phyloP scores from a whole-genome alignment of 2,797 vertebrate species.

The Coregonus suidteri region DNA sequence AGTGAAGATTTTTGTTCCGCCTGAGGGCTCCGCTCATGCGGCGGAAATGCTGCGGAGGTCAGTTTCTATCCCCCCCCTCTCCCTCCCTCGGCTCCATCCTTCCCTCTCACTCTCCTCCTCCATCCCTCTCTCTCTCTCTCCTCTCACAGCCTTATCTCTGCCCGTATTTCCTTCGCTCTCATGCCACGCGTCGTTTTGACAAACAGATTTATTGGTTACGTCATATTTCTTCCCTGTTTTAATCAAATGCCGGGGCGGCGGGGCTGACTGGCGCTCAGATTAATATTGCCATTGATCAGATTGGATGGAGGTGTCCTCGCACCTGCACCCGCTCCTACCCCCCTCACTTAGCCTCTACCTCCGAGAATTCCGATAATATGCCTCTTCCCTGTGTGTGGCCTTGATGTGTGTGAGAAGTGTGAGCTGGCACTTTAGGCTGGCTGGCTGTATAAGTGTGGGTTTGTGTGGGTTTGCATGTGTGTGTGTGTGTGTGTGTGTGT shows the following conservation, averaged over 20 bases:
- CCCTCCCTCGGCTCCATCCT: not conserved
- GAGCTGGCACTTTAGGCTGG: not conserved
- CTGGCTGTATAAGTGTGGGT: not conserved
- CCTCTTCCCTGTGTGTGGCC: constrained; percentile 24
- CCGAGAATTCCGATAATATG: constrained; percentile 56
- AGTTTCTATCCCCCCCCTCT: constrained; percentile 40
- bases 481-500: not conserved
- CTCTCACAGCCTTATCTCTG: not conserved
- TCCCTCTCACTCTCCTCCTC: constrained; percentile 1
- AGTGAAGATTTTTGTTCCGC: constrained; percentile 68
- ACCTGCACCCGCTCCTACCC: not conserved
- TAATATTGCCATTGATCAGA: constrained; percentile 86
- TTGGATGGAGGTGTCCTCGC: constrained; percentile 75
- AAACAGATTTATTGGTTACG: constrained; percentile 81
- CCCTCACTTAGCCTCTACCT: constrained; percentile 12
- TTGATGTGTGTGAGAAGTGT: constrained; percentile 31
- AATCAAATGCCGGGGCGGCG: constrained; percentile 76
- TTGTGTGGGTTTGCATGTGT: not conserved
- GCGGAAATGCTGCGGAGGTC: constrained; percentile 72
- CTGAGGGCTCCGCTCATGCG: constrained; percentile 61
- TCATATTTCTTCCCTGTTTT: constrained; percentile 84
- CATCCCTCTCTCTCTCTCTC: constrained; percentile 14
- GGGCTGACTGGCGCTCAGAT: constrained; percentile 78
- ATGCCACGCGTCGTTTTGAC: constrained; percentile 70
- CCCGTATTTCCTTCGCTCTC: constrained; percentile 54